Evolutionary conservation across 92 coral and sea anemone species (phyloP), one percentile per base, ranked within the genome.

Genomic region (Parazoanthus darwini): DNA sequence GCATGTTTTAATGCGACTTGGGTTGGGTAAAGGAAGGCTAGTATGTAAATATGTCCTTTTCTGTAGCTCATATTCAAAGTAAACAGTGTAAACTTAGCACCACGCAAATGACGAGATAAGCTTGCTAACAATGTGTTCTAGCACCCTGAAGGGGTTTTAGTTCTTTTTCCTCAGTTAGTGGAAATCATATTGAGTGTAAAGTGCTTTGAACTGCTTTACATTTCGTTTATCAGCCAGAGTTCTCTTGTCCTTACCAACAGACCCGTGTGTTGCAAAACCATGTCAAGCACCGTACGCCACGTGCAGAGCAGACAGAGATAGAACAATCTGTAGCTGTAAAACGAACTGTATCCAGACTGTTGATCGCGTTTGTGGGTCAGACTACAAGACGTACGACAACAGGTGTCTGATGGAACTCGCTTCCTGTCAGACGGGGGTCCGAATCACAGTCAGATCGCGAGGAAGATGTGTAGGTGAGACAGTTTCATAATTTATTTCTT

Each of bases 391-490:
- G 39, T 50, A 80, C 15, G 48, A 2, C 44, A 80, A 54, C 38
- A 37, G 39, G 39, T 80, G 84, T 36, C 50, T 54, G 10, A 80
- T 80, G 84, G 39, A 26, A 29, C 84, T 56, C 15, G 84, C 84
- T 38, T 56, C 84, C 2, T 80, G 84, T 58, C 84, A 14, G 29
- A 5, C 42, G 4, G 68, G 68, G 4, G 26, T 8, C n/a, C 25
- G 38, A 37, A 54, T 80, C 38, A 51, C 70, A 80, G 84, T 80
- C 3, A 33, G 70, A 29, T 51, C 84, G 26, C 67, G 15, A 0
- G 84, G 84, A 6, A 35, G 44, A 29, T 80, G 84, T 80, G 46
- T 80, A 29, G 84, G 84, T 80, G 70, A 80, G 84, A 73, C 5
- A 73, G 39, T 8, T 14, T 9, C 11, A 14, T 14, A 23, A 58